These are phyloP conservation scores for Phrynocephalus versicolor DNA, from an alignment of 2,113 vertebrate genomes.

Conservation along the genomic window DNA sequence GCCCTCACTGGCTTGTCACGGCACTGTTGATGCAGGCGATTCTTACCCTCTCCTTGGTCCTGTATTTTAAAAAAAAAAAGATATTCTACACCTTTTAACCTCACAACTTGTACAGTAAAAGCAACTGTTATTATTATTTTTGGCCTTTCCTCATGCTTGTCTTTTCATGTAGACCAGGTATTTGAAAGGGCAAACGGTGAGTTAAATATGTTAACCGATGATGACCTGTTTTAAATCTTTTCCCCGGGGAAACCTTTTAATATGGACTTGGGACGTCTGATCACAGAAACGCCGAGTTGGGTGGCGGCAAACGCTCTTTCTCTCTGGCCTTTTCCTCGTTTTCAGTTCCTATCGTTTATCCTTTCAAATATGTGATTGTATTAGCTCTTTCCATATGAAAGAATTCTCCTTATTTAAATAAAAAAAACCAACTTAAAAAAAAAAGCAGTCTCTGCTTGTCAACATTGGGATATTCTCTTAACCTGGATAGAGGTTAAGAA, in stretches of 20 bases:
- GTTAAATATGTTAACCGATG: constrained; percentile 75
- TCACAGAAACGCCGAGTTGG: constrained; percentile 68
- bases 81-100: constrained; percentile 62
- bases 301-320: constrained; percentile 70
- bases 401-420: constrained; percentile 92
- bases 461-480: not conserved
- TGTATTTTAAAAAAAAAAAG: constrained; percentile 51
- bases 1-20: constrained; percentile 48
- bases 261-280: constrained; percentile 64
- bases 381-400: constrained; percentile 92
- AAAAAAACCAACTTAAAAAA: constrained; percentile 71
- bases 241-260: constrained; percentile 57
- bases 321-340: constrained; percentile 73
- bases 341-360: constrained; percentile 88
- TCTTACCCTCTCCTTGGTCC: constrained; percentile 33
- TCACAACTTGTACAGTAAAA: constrained; percentile 71
- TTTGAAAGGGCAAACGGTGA: constrained; percentile 82
- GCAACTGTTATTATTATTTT: constrained; percentile 65
- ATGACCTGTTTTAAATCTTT: constrained; percentile 68
- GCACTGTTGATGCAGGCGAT: constrained; percentile 45
- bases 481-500: not conserved
- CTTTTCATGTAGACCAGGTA: constrained; percentile 80
- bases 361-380: constrained; percentile 96
- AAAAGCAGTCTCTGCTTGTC: constrained; percentile 83
- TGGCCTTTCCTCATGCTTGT: constrained; percentile 78